Evolutionary conservation across 2,797 vertebrate genomes (phyloP).

Genomic region (Premnoplex brunnescens): DNA sequence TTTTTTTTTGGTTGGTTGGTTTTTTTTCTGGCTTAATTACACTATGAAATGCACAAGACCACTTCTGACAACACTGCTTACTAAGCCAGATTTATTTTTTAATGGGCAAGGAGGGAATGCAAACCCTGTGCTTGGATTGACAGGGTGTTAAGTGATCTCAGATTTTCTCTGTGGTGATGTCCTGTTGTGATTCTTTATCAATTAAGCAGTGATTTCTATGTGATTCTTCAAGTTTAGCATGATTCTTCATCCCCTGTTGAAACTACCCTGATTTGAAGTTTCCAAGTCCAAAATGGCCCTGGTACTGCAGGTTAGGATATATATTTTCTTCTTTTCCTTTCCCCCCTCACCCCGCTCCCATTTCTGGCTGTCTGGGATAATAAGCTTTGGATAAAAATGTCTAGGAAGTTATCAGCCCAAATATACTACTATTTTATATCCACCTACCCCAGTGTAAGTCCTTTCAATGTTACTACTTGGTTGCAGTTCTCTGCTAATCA

Average conservation of each 20-base stretch:
- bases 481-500: background rate
- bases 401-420: background rate
- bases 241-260: background rate
- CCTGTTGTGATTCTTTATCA: background rate
- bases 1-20: no score
- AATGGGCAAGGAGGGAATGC: background rate
- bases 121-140: background rate
- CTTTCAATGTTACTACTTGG: background rate
- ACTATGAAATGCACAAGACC: background rate
- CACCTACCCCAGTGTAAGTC: background rate
- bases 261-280: background rate
- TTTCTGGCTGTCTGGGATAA: background rate
- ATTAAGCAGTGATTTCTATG: background rate
- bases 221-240: background rate
- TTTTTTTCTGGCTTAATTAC: background rate
- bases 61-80: background rate
- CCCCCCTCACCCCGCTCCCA: accelerated
- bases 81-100: background rate
- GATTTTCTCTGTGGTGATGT: background rate
- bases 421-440: background rate
- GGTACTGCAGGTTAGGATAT: background rate
- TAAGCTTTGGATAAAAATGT: background rate
- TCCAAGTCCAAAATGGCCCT: background rate
- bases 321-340: accelerated
- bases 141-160: background rate